A percentile compares a stretch with the other conserved stretches of the same genome.
These are phyloP conservation scores for Camelus dromedarius DNA, from an alignment of 2,113 vertebrate species.

Conservation along the genomic window DNA sequence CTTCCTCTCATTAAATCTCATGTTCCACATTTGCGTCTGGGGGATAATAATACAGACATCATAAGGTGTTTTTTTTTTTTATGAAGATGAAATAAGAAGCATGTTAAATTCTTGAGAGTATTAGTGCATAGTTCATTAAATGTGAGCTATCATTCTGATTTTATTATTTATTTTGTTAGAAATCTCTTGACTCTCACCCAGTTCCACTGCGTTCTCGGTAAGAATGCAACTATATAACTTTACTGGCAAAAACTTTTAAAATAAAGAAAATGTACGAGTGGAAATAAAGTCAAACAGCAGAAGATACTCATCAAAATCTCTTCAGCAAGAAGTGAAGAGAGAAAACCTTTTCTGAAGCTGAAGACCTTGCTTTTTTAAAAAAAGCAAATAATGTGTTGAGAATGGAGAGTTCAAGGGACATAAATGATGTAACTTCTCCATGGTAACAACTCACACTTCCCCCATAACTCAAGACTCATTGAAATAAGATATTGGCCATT, in stretches of 20 bases:
- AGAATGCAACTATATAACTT: background rate
- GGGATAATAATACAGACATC: background rate
- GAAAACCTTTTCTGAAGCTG: background rate
- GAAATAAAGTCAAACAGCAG: constrained; percentile 36
- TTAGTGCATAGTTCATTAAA: background rate
- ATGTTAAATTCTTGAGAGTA: background rate
- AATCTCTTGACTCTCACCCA: background rate
- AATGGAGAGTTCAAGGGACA: constrained; percentile 53
- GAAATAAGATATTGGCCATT: constrained; percentile 23
- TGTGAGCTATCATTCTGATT: background rate
- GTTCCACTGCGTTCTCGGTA: background rate
- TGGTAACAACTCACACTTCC: constrained; percentile 45
- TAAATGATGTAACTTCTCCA: constrained; percentile 52
- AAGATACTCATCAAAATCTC: constrained; percentile 44
- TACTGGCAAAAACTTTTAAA: constrained; percentile 49
- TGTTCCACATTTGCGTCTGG: background rate
- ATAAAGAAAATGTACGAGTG: background rate
- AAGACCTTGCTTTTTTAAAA: constrained; percentile 36
- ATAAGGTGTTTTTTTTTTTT: background rate
- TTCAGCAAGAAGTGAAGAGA: background rate
- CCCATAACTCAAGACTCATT: background rate
- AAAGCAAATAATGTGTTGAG: constrained; percentile 10
- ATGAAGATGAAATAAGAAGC: background rate
- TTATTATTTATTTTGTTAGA: constrained; percentile 47
- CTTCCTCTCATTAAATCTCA: background rate